Evolutionary conservation across 2,113 vertebrate genomes (phyloP).

Genomic region (Picathartes gymnocephalus): DNA sequence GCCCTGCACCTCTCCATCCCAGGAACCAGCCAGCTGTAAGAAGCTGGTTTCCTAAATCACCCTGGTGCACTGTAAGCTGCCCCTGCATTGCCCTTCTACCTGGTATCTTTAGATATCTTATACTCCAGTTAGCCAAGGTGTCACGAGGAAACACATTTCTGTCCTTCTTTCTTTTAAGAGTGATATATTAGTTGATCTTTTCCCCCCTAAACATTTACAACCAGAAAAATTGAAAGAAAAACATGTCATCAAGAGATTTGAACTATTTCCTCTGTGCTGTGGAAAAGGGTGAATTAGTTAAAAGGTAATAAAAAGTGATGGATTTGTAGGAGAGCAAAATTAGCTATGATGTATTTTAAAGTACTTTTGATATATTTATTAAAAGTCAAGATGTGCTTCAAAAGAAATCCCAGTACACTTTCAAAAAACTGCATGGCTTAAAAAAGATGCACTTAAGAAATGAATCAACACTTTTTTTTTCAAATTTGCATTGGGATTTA

Average conservation of each 20-base stretch:
- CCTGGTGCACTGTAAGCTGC: background rate
- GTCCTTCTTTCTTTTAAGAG: background rate
- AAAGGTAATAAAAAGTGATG: background rate
- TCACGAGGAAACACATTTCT: background rate
- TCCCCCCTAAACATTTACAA: background rate
- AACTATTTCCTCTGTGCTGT: background rate
- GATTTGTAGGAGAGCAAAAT: conserved; percentile 7
- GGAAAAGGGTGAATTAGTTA: background rate
- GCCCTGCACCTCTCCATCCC: background rate
- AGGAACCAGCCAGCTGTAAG: background rate
- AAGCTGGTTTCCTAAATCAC: background rate
- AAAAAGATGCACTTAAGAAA: conserved; percentile 35
- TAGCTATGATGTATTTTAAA: conserved; percentile 20
- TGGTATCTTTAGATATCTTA: background rate
- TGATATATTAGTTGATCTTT: background rate
- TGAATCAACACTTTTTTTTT: background rate
- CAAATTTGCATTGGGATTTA: conserved; percentile 18
- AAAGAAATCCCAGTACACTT: conserved; percentile 21
- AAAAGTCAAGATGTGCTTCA: conserved; percentile 61
- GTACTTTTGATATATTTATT: conserved; percentile 37
- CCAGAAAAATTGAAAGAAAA: background rate
- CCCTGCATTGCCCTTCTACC: background rate
- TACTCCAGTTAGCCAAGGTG: background rate
- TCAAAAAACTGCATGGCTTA: background rate
- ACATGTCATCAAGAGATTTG: background rate